phyloP scores from a whole-genome alignment of 1,140 invertebrate species.

The Diprion similis region DNA sequence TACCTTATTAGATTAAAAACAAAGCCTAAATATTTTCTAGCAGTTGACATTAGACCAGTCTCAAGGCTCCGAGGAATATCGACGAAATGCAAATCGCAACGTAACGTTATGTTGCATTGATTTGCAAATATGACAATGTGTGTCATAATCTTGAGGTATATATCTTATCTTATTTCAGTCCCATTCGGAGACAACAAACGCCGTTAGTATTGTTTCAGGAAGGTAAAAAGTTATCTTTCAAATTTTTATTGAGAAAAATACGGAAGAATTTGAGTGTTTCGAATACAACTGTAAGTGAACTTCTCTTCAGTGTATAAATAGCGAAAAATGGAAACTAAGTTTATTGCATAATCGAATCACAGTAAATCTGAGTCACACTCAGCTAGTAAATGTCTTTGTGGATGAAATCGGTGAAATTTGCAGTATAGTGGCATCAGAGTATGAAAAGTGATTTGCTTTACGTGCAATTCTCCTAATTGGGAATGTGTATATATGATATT shows the following conservation, averaged over 20 bases:
- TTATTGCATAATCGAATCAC: not conserved
- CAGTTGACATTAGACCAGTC: slow-evolving; percentile 24
- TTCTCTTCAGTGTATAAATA: slow-evolving; percentile 26
- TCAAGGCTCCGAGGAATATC: slow-evolving; percentile 19
- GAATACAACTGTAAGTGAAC: slow-evolving; percentile 1
- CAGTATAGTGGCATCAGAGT: not conserved
- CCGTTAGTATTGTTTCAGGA: slow-evolving; percentile 23
- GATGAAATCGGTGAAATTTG: not conserved
- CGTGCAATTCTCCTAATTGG: not conserved
- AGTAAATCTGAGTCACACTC: not conserved
- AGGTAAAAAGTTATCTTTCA: slow-evolving; percentile 17
- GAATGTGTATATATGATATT: slow-evolving; percentile 4
- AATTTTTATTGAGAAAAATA: slow-evolving; percentile 12
- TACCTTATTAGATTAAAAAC: slow-evolving; percentile 41
- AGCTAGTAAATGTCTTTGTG: not conserved
- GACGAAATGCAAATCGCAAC: slow-evolving; percentile 13
- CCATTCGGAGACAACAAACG: slow-evolving; percentile 12
- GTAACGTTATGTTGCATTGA: slow-evolving; percentile 22
- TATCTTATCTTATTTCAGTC: slow-evolving; percentile 14
- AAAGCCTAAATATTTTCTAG: slow-evolving; percentile 40
- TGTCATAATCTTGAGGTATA: slow-evolving; percentile 24
- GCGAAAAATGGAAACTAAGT: not conserved
- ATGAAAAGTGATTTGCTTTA: not conserved
- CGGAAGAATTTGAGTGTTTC: slow-evolving; percentile 10
- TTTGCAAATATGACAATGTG: slow-evolving; percentile 17